Evolutionary conservation across 2,888 invertebrate genomes (phyloP).

Genomic region (Drosophila longiperda): DNA sequence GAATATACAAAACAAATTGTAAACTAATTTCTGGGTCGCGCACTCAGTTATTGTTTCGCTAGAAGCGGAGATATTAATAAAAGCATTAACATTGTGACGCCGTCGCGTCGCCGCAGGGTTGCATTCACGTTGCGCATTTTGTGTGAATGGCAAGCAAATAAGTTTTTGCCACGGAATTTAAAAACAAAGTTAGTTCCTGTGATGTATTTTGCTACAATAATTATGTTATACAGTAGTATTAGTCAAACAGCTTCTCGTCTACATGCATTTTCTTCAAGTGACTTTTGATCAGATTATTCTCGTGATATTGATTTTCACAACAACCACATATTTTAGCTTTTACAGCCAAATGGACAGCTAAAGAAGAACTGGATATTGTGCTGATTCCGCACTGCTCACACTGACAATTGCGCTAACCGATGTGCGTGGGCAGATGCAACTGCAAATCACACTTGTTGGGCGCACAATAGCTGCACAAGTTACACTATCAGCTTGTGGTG

Average conservation of each 20-base stretch:
- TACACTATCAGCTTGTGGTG: constrained; percentile 35
- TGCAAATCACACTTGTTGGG: constrained; percentile 51
- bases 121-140: constrained; percentile 1
- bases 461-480: constrained; percentile 45
- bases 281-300: constrained; percentile 46
- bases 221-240: background rate
- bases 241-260: background rate
- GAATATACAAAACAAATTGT: constrained; percentile 21
- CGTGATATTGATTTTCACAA: constrained; percentile 43
- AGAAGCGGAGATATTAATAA: constrained; percentile 39
- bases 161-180: background rate
- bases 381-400: constrained; percentile 54
- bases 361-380: constrained; percentile 42
- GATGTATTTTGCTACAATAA: background rate
- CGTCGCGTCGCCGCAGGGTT: constrained; percentile 37
- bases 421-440: constrained; percentile 36
- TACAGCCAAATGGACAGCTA: constrained; percentile 43
- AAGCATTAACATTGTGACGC: constrained; percentile 49
- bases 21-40: constrained; percentile 15
- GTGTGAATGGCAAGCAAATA: constrained; percentile 33
- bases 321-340: constrained; percentile 26
- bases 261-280: constrained; percentile 43
- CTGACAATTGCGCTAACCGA: constrained; percentile 42
- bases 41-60: constrained; percentile 39
- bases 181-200: background rate